Evolutionary conservation across 2,113 vertebrate species (phyloP).

Genomic region (Acrocephalus arundinaceus): DNA sequence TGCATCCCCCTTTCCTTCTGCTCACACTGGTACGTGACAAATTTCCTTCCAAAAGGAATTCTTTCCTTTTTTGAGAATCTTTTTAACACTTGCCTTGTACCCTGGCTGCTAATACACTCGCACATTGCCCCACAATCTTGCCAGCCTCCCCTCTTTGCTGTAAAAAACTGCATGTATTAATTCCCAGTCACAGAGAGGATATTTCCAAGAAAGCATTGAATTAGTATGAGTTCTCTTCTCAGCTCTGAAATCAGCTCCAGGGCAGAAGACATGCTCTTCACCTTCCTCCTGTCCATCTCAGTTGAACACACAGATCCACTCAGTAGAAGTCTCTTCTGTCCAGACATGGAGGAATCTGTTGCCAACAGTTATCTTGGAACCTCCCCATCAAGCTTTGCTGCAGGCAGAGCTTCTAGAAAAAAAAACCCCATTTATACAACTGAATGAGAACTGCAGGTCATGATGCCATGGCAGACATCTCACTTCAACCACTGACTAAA

Average conservation of each 20-base stretch:
- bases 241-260: background rate
- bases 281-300: background rate
- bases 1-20: background rate
- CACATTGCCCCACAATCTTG: background rate
- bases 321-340: background rate
- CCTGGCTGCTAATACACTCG: background rate
- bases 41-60: background rate
- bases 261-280: background rate
- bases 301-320: background rate
- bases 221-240: background rate
- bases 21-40: background rate
- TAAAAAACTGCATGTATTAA: background rate
- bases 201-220: background rate
- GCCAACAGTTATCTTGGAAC: background rate
- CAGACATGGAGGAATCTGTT: background rate
- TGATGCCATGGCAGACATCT: background rate
- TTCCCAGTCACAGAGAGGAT: background rate
- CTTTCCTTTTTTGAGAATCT: background rate
- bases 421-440: accelerated
- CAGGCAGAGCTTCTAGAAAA: background rate
- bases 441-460: background rate
- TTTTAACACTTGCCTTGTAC: background rate
- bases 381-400: background rate
- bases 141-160: background rate
- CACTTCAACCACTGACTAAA: background rate